phyloP scores from a whole-genome alignment of 2,797 vertebrate species.

The Menidia menidia region DNA sequence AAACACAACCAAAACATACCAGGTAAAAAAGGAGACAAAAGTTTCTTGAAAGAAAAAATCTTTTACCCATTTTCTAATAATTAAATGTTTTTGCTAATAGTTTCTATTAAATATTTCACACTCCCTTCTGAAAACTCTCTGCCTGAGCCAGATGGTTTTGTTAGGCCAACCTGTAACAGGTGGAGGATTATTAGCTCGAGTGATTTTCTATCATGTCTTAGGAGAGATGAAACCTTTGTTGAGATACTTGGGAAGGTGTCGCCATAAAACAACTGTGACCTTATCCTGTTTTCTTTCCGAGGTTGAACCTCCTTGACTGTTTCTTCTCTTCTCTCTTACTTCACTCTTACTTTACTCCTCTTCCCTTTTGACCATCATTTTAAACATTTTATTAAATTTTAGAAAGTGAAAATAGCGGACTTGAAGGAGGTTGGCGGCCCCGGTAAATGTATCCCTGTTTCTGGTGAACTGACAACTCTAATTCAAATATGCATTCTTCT shows the following conservation, averaged over 20 bases:
- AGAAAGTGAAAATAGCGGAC: neutral
- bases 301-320: constrained; percentile 1
- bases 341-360: neutral
- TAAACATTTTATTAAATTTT: constrained; percentile 3
- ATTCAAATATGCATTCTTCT: neutral
- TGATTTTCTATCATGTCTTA: constrained; percentile 58
- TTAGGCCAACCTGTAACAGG: constrained; percentile 21
- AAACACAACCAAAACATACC: too few species aligned
- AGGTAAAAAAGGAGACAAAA: constrained; percentile 12
- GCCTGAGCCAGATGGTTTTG: constrained; percentile 32
- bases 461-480: neutral
- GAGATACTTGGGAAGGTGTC: constrained; percentile 34
- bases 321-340: neutral
- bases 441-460: neutral
- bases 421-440: neutral
- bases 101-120: constrained; percentile 53
- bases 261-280: constrained; percentile 71
- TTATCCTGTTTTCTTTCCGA: constrained; percentile 37
- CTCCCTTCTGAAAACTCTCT: constrained; percentile 25
- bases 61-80: constrained; percentile 28
- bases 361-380: neutral
- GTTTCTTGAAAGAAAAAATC: constrained; percentile 27
- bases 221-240: constrained; percentile 52
- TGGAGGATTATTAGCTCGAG: constrained; percentile 42
- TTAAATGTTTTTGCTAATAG: constrained; percentile 29